Evolutionary conservation across 2,797 vertebrate genomes (phyloP).

Genomic region (Leucoraja ocellata): DNA sequence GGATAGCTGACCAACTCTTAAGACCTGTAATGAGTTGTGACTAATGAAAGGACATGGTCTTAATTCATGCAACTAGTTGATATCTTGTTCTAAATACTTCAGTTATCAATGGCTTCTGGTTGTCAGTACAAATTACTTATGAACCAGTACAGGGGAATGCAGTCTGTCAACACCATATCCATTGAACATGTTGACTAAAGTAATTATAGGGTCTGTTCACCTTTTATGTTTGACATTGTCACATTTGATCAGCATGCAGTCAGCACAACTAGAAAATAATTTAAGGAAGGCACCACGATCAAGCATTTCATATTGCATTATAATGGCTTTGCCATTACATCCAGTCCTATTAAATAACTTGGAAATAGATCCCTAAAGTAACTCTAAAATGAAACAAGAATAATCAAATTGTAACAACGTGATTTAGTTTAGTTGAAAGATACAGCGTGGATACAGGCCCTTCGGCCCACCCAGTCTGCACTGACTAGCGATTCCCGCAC

Average conservation of each 20-base stretch:
- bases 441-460: too few species aligned
- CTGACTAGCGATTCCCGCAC: too few species aligned
- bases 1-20: background rate
- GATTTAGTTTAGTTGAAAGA: background rate
- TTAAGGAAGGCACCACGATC: background rate
- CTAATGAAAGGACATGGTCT: background rate
- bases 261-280: background rate
- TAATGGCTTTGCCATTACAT: background rate
- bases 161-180: background rate
- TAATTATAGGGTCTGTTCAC: too few species aligned
- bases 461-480: too few species aligned
- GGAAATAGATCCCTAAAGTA: background rate
- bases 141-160: background rate
- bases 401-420: background rate
- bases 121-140: background rate
- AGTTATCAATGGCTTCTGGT: background rate
- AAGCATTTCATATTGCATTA: background rate
- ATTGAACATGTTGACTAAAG: background rate
- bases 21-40: background rate
- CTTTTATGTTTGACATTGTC: background rate
- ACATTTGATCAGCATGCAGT: background rate
- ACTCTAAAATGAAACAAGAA: background rate
- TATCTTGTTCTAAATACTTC: background rate
- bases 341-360: background rate
- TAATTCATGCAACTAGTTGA: background rate